A percentile compares a stretch with the other conserved stretches of the same genome.
Evolutionary conservation across 2,797 vertebrate genomes (phyloP).

Genomic region (Diplodus puntazzo): DNA sequence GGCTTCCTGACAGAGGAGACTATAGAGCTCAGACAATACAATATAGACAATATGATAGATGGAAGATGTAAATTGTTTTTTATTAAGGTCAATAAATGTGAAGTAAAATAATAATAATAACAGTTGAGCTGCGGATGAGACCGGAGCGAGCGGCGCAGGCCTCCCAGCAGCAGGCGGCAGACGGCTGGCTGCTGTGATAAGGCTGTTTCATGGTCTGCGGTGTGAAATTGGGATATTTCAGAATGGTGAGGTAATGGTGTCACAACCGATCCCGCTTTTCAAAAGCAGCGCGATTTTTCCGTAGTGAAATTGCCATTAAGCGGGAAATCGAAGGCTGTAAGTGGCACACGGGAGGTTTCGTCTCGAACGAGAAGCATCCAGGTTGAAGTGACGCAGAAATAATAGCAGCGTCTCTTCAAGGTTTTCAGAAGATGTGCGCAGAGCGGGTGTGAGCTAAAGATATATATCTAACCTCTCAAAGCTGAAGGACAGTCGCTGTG

Average conservation of each 20-base stretch:
- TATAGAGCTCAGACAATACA: background rate
- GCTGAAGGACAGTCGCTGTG: constrained; percentile 22
- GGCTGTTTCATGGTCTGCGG: constrained; percentile 41
- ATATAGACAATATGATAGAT: constrained; percentile 4
- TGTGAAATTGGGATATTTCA: constrained; percentile 65
- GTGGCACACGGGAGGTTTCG: constrained; percentile 19
- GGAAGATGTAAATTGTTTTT: constrained; percentile 33
- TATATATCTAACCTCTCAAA: background rate
- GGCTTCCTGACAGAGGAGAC: constrained; percentile 28
- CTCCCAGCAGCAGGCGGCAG: constrained; percentile 27
- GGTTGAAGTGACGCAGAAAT: background rate
- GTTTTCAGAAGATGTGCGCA: background rate
- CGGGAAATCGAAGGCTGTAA: constrained; percentile 34
- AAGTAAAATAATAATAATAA: background rate
- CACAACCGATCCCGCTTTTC: constrained; percentile 42
- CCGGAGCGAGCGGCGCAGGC: background rate
- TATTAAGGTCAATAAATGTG: constrained; percentile 25
- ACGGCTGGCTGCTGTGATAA: constrained; percentile 46
- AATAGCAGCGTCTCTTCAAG: background rate
- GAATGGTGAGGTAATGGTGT: constrained; percentile 54
- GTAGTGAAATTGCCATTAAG: constrained; percentile 35
- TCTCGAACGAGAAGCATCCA: background rate
- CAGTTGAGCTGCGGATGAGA: constrained; percentile 22
- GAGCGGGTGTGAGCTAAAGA: background rate
- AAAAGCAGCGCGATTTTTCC: constrained; percentile 11